Conservation (phyloP, 2,888 invertebrate genomes). For the Drosophila suboccidentalis region DNA sequence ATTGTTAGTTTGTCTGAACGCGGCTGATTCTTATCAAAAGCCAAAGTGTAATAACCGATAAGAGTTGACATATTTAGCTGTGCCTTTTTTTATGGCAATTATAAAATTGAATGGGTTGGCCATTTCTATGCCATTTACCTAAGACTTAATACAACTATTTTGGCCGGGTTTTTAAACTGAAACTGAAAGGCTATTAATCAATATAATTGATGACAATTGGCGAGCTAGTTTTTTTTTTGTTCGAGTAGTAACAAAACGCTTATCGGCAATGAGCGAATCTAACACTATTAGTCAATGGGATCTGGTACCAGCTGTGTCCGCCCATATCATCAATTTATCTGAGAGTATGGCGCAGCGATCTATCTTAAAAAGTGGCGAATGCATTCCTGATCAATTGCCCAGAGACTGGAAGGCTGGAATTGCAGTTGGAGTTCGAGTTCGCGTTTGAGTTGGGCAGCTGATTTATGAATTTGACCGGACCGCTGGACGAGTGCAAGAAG, state of each 20-base stretch:
- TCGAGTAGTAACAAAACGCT: constrained; percentile 74
- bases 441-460: constrained; percentile 53
- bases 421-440: constrained; percentile 18
- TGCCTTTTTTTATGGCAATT: constrained; percentile 31
- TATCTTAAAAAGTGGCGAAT: constrained; percentile 55
- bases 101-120: constrained; percentile 32
- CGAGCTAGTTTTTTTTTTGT: constrained; percentile 52
- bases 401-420: neutral
- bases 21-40: constrained; percentile 56
- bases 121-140: constrained; percentile 23
- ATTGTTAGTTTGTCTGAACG: constrained; percentile 9
- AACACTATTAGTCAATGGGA: constrained; percentile 79
- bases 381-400: constrained; percentile 68
- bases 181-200: constrained; percentile 66
- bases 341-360: constrained; percentile 42
- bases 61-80: constrained; percentile 42
- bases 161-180: constrained; percentile 4
- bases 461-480: constrained; percentile 79
- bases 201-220: constrained; percentile 80
- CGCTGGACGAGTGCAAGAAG: constrained; percentile 37
- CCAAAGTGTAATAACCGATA: constrained; percentile 68
- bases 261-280: constrained; percentile 68
- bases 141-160: constrained; percentile 26
- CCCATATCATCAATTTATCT: constrained; percentile 77
- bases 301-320: constrained; percentile 63